Percentiles rank a stretch among this genome's conserved stretches.
Evolutionary conservation across 2,888 invertebrate genomes (phyloP).

Genomic region (Dexiosoma caninum): DNA sequence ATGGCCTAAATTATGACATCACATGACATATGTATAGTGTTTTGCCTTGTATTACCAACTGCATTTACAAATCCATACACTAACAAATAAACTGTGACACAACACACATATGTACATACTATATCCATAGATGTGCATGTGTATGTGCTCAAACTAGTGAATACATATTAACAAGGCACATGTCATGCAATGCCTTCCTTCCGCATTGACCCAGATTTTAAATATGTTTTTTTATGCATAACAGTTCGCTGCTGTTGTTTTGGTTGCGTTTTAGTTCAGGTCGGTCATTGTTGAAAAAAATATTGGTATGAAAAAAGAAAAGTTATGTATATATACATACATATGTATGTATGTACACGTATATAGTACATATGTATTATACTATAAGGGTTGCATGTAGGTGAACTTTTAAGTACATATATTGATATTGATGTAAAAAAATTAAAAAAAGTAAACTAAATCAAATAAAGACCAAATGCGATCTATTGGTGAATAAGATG

Average conservation of each 20-base stretch:
- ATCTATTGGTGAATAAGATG: conserved; percentile 20
- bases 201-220: conserved; percentile 63
- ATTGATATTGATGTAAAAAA: conserved; percentile 22
- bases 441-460: too few relatives aligned
- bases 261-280: conserved; percentile 56
- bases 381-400: conserved; percentile 50
- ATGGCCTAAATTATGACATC: conserved; percentile 64
- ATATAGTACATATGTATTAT: neutral
- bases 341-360: neutral
- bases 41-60: conserved; percentile 58
- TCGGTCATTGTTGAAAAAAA: conserved; percentile 55
- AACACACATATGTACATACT: neutral
- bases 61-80: conserved; percentile 33
- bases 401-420: conserved; percentile 52
- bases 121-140: neutral
- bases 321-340: neutral
- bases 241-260: conserved; percentile 24
- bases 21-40: conserved; percentile 60
- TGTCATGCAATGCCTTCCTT: conserved; percentile 64
- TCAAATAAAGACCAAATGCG: conserved; percentile 18
- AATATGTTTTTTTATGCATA: conserved; percentile 47
- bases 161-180: conserved; percentile 59
- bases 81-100: conserved; percentile 18
- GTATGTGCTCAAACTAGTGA: conserved; percentile 22
- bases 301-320: conserved; percentile 23